Percentiles rank a stretch among this genome's conserved stretches.
These are phyloP conservation scores for Pteruthius melanotis DNA, from an alignment of 2,113 vertebrate genomes.

Conservation along the genomic window DNA sequence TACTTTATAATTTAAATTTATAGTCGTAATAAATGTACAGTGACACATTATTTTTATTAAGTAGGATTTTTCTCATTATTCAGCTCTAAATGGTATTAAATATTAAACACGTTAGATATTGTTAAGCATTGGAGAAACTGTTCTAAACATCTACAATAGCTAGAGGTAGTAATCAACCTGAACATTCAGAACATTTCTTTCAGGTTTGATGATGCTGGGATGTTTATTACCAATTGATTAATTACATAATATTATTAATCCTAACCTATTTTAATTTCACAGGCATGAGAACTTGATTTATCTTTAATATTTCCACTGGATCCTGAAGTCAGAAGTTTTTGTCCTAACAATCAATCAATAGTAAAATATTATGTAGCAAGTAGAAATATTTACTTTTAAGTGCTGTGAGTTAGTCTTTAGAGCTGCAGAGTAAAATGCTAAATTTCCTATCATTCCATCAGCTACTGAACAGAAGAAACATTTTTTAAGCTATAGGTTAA, in stretches of 20 bases:
- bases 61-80: conserved; percentile 32
- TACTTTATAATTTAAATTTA: conserved; percentile 64
- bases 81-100: conserved; percentile 18
- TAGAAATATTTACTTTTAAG: neutral
- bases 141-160: neutral
- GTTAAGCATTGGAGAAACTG: neutral
- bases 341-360: neutral
- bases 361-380: neutral
- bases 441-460: neutral
- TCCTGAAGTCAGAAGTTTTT: neutral
- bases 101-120: conserved; percentile 30
- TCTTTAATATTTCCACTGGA: neutral
- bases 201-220: neutral
- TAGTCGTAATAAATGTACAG: conserved; percentile 54
- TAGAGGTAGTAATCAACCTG: neutral
- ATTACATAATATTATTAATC: neutral
- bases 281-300: neutral
- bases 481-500: neutral
- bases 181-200: neutral
- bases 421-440: neutral
- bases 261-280: neutral
- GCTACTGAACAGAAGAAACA: neutral
- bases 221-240: neutral
- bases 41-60: conserved; percentile 64
- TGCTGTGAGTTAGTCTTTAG: neutral